Conservation (phyloP, 2,113 vertebrate species). For the Tetrax tetrax region DNA sequence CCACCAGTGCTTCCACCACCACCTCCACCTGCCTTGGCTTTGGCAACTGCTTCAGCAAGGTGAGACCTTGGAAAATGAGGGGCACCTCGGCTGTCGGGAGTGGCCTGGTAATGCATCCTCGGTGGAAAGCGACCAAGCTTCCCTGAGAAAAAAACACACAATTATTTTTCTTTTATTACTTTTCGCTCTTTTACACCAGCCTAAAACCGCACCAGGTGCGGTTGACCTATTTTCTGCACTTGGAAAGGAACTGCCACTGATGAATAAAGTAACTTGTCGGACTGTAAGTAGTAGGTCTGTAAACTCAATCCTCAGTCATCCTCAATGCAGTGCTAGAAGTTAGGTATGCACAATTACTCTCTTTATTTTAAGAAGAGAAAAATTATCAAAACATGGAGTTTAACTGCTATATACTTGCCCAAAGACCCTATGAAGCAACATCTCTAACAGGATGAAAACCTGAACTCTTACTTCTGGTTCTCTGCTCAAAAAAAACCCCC, state of each 20-base stretch:
- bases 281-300: not conserved
- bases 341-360: not conserved
- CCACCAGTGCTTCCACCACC: slow-evolving; percentile 58
- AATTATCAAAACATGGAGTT: not conserved
- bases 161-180: not conserved
- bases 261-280: not conserved
- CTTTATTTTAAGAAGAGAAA: not conserved
- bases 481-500: not conserved
- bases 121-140: slow-evolving; percentile 82
- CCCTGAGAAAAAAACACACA: slow-evolving; percentile 68
- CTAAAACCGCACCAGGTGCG: not conserved
- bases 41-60: slow-evolving; percentile 81
- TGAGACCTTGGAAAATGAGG: slow-evolving; percentile 77
- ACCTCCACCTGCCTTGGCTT: slow-evolving; percentile 74
- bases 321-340: not conserved
- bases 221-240: not conserved
- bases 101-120: slow-evolving; percentile 68
- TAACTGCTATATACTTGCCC: not conserved
- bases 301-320: not conserved
- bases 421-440: not conserved
- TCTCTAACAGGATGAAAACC: not conserved
- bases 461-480: not conserved
- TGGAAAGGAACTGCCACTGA: not conserved
- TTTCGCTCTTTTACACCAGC: not conserved
- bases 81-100: slow-evolving; percentile 68